phyloP scores from a whole-genome alignment of 2,888 invertebrate genomes.

The Spodoptera picta region DNA sequence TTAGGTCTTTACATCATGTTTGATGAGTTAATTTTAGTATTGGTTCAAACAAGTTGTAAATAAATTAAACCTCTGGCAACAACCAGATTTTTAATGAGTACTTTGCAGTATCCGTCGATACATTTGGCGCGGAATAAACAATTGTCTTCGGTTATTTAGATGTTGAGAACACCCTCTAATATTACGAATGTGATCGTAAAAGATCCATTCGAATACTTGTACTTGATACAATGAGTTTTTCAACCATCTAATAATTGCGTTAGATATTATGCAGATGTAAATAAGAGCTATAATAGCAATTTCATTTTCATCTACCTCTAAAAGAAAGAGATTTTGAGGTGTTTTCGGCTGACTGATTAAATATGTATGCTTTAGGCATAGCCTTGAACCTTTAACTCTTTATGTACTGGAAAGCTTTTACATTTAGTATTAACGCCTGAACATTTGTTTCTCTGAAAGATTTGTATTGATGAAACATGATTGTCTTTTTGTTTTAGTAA shows the following conservation, averaged over 20 bases:
- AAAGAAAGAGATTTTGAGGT: conserved; percentile 29
- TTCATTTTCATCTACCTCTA: conserved; percentile 44
- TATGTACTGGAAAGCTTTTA: conserved; percentile 18
- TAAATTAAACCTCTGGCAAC: conserved; percentile 2
- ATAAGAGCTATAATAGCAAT: conserved; percentile 41
- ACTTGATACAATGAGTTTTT: conserved; percentile 22
- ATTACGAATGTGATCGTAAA: conserved; percentile 26
- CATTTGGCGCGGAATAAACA: too few relatives aligned
- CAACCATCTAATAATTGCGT: conserved; percentile 24
- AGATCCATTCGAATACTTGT: conserved; percentile 5
- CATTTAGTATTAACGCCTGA: conserved; percentile 19
- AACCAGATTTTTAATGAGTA: neutral
- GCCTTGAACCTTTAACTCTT: conserved; percentile 43
- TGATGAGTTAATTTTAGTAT: neutral
- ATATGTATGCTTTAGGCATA: conserved; percentile 48
- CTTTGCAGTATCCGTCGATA: neutral
- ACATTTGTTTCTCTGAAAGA: conserved; percentile 18
- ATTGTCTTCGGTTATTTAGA: too few relatives aligned
- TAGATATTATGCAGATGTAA: conserved; percentile 21
- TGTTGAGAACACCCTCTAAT: conserved; percentile 9
- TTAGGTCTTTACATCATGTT: too few relatives aligned
- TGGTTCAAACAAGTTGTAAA: neutral
- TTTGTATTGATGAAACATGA: conserved; percentile 11
- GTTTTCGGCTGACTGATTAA: conserved; percentile 47
- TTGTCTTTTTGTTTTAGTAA: neutral